Conservation (phyloP, 2,888 invertebrate species). For the Lasius platythorax region DNA sequence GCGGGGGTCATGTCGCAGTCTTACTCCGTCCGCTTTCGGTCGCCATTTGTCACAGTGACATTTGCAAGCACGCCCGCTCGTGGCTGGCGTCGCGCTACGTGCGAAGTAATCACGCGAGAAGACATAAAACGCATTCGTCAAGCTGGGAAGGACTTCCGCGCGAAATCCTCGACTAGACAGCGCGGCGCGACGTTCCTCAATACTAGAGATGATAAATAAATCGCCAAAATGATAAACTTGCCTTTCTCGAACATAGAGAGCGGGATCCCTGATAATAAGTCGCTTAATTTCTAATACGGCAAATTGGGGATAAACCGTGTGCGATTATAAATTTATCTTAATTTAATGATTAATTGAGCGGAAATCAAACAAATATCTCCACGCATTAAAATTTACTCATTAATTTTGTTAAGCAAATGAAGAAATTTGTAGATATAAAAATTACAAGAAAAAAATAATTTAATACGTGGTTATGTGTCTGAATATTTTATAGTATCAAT, state of each 20-base stretch:
- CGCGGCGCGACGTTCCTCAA: conserved; percentile 9
- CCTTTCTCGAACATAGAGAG: background rate
- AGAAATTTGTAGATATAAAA: background rate
- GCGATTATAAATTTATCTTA: background rate
- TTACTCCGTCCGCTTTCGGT: conserved; percentile 71
- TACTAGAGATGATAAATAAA: conserved; percentile 31
- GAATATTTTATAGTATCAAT: too few relatives aligned
- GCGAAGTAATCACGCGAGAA: conserved; percentile 73
- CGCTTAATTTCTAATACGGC: background rate
- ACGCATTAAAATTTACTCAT: background rate
- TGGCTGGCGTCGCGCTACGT: conserved; percentile 57
- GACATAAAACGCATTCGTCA: conserved; percentile 79
- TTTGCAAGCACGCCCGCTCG: conserved; percentile 71
- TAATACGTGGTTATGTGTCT: background rate
- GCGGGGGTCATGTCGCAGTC: conserved; percentile 71
- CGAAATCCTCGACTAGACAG: conserved; percentile 65
- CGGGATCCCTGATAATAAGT: background rate
- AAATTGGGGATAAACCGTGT: background rate
- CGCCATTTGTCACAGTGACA: conserved; percentile 76
- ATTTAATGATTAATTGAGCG: background rate
- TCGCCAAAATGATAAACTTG: background rate
- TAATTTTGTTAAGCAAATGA: background rate
- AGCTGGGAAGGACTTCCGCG: conserved; percentile 71
- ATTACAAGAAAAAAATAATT: background rate
- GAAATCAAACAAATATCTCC: background rate